Base-by-base conservation (phyloP, 2,888 invertebrate genomes). In the Piscicola geometra region DNA sequence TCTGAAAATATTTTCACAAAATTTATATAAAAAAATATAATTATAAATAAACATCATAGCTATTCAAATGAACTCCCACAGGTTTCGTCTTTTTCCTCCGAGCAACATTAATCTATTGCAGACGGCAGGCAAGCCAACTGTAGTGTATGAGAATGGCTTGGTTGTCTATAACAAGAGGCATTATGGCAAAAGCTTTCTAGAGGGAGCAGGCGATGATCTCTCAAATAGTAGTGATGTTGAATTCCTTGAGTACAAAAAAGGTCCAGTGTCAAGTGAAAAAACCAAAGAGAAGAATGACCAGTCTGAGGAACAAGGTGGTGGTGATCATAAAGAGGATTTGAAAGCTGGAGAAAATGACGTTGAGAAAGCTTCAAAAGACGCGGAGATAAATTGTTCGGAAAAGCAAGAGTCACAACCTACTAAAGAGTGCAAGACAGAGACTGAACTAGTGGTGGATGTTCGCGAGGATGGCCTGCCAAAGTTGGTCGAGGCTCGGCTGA, bases 71-170 rank as follows among this genome's bases (percentile, higher is more conserved):
- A 30, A 25, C 32, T 25, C 9, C n/a, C 32, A 12, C 30, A 72
- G 72, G 21, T 78, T 78, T 47, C 73, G 78, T 30, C 56, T 78
- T 15, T 78, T 78, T 66, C 75, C 78, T 5, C 78, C 78, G 1
- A 71, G 76, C 1, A 35, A 64, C 1, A 76, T 73, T 12, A 68
- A 71, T 2, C 32, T 52, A 25, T 35, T 78, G 75, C n/a, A 69
- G 28, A 75, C 76, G 2, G 35, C 64, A 15, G 78, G 78, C 2
- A 64, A 33, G 1, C 66, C 70, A 21, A n/a, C 75, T 2, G 73
- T 66, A 36, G 70, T 78, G 9, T 78, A 77, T 68, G 15, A 50
- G 25, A 78, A 78, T 60, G 78, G 78, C 18, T 35, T 78, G 33
- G 75, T 78, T 0, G 78, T 77, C 15, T 78, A 78, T 64, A 67